These are phyloP conservation scores for Drosophila kurseongensis DNA, from an alignment of 1,140 invertebrate species.

Conservation along the genomic window DNA sequence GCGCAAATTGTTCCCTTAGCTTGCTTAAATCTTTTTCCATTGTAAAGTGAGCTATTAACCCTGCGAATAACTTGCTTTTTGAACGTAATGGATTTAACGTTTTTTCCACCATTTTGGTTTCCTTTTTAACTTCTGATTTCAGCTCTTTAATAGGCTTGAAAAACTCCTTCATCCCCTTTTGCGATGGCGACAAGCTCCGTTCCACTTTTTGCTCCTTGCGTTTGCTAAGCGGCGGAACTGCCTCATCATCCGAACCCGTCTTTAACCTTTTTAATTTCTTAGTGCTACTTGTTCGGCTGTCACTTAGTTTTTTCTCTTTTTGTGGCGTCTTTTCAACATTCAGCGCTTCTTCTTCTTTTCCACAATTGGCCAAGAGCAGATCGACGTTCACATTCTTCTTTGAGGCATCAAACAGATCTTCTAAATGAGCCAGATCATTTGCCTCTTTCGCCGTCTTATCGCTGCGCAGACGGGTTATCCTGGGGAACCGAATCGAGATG, in stretches of 20 bases:
- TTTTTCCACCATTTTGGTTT: conserved; percentile 9
- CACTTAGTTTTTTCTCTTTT: conserved; percentile 22
- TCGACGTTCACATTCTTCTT: conserved; percentile 89
- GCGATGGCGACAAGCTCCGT: not conserved
- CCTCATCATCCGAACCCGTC: conserved; percentile 28
- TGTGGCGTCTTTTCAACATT: conserved; percentile 43
- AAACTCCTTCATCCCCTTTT: conserved; percentile 35
- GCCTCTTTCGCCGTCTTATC: conserved; percentile 95
- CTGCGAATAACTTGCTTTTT: conserved; percentile 44
- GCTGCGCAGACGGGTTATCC: conserved; percentile 92
- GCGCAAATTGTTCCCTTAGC: conserved; percentile 37
- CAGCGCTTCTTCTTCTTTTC: conserved; percentile 10
- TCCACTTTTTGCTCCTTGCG: conserved; percentile 35
- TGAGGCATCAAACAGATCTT: conserved; percentile 88
- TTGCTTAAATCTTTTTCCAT: conserved; percentile 4
- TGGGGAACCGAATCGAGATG: conserved; percentile 96
- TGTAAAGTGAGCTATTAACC: conserved; percentile 54
- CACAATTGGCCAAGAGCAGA: conserved; percentile 84
- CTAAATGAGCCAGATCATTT: conserved; percentile 91
- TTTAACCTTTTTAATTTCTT: conserved; percentile 43
- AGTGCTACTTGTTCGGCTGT: conserved; percentile 16
- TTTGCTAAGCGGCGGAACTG: conserved; percentile 5
- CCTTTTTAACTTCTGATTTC: not conserved
- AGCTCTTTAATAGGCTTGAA: conserved; percentile 26
- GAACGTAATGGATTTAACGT: not conserved